Evolutionary conservation across 2,888 invertebrate species (phyloP).

Genomic region (Agrochola macilenta): DNA sequence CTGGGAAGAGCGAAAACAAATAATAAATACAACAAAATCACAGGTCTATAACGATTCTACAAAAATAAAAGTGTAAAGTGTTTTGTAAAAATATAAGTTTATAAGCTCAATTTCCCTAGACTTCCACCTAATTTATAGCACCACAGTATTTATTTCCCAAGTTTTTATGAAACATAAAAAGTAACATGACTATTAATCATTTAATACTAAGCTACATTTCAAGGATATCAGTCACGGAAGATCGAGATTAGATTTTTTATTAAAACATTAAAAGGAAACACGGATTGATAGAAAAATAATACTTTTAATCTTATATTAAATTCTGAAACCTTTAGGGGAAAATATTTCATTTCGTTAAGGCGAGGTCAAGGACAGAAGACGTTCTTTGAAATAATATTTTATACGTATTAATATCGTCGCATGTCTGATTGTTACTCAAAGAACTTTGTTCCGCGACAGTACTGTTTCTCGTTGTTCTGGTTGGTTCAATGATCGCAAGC

Average conservation of each 20-base stretch:
- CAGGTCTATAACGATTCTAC: neutral
- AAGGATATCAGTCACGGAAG: conserved; percentile 39
- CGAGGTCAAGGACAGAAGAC: conserved; percentile 44
- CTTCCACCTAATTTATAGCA: conserved; percentile 18
- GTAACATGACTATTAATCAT: conserved; percentile 37
- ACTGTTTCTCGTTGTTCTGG: neutral
- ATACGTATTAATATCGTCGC: conserved; percentile 36
- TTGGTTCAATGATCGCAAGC: too few species aligned
- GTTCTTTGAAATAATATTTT: conserved; percentile 40
- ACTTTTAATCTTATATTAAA: conserved; percentile 58
- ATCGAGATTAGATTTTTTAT: conserved; percentile 52
- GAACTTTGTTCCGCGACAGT: neutral
- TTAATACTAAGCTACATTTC: conserved; percentile 32
- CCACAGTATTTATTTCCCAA: conserved; percentile 10
- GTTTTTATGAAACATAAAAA: conserved; percentile 39
- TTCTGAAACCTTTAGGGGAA: conserved; percentile 33
- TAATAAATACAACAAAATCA: neutral
- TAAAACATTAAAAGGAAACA: conserved; percentile 43
- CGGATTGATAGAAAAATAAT: conserved; percentile 59
- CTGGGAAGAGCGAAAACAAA: neutral
- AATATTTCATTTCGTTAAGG: conserved; percentile 56
- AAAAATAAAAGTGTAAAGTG: neutral
- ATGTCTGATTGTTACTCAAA: conserved; percentile 21
- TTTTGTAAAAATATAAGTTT: too few species aligned
- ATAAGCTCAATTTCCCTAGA: neutral